Percentiles rank a stretch among this genome's conserved stretches.
Conservation (phyloP, 1,140 invertebrate species). For the Semibalanus balanoides region DNA sequence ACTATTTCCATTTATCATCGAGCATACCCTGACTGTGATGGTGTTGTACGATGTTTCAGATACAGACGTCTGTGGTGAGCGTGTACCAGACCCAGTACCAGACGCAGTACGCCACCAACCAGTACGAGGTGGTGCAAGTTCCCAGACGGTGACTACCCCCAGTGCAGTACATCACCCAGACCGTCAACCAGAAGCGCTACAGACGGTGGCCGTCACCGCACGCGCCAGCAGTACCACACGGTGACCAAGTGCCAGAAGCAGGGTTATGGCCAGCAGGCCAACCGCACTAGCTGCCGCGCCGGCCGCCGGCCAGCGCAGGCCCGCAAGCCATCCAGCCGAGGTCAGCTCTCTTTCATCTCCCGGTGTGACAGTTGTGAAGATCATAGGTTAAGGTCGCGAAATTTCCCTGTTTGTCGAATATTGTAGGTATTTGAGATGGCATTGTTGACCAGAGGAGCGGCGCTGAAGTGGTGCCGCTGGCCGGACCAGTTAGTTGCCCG, state of each 20-base stretch:
- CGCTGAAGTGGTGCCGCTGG: too few species aligned
- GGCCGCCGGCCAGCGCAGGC: too few species aligned
- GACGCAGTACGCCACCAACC: background rate
- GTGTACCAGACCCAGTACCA: conserved; percentile 5
- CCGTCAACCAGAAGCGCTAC: background rate
- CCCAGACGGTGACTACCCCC: background rate
- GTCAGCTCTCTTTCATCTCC: too few species aligned
- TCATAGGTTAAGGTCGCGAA: too few species aligned
- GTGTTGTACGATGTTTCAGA: background rate
- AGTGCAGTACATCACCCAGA: background rate
- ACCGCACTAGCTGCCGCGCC: too few species aligned
- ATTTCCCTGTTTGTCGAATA: too few species aligned
- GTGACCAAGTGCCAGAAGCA: background rate
- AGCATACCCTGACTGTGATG: background rate
- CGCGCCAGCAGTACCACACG: background rate
- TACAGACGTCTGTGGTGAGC: background rate
- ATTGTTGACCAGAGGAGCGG: too few species aligned
- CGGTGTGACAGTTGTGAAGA: too few species aligned
- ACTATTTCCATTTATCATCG: background rate
- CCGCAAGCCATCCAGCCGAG: too few species aligned
- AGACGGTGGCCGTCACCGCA: background rate
- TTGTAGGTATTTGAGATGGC: too few species aligned
- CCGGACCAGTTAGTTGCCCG: too few species aligned
- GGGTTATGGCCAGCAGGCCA: too few species aligned
- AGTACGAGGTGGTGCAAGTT: conserved; percentile 1